Conservation (phyloP, 2,797 vertebrate species). For the Thamnophis elegans region DNA sequence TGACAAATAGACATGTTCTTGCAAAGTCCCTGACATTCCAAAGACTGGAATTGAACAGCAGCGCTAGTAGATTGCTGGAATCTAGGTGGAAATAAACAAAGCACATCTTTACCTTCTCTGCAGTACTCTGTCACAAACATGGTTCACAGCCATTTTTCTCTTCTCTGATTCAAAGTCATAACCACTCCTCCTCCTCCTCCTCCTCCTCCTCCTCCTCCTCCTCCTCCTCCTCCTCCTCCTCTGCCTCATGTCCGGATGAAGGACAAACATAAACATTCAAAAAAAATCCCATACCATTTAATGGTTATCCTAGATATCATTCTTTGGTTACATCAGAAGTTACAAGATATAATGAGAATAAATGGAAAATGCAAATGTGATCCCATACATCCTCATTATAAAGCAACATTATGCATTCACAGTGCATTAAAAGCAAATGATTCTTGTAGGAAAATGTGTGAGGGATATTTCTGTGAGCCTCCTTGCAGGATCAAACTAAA, state of each 20-base stretch:
- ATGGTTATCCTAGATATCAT: not conserved
- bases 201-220: too few species aligned
- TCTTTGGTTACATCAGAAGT: slow-evolving; percentile 17
- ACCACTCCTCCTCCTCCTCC: fast-evolving
- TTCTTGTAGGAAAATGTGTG: not conserved
- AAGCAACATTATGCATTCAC: slow-evolving; percentile 7
- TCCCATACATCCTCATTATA: slow-evolving; percentile 30
- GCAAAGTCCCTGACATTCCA: not conserved
- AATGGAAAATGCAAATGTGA: slow-evolving; percentile 8
- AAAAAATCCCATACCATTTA: slow-evolving; percentile 23
- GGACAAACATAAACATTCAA: slow-evolving; percentile 12
- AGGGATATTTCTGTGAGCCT: not conserved
- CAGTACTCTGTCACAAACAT: not conserved
- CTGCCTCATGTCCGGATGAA: not conserved
- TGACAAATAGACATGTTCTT: not conserved
- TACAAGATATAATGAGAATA: not conserved
- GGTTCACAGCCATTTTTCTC: not conserved
- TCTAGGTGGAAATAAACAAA: not conserved
- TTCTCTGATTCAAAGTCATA: not conserved
- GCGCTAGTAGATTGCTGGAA: not conserved
- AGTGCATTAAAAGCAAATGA: not conserved
- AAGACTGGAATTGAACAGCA: not conserved
- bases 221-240: too few species aligned
- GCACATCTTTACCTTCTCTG: not conserved
- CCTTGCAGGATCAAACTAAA: not conserved